These are phyloP conservation scores for Oscheius myriophilus DNA, from an alignment of 2,888 invertebrate genomes.

Conservation along the genomic window DNA sequence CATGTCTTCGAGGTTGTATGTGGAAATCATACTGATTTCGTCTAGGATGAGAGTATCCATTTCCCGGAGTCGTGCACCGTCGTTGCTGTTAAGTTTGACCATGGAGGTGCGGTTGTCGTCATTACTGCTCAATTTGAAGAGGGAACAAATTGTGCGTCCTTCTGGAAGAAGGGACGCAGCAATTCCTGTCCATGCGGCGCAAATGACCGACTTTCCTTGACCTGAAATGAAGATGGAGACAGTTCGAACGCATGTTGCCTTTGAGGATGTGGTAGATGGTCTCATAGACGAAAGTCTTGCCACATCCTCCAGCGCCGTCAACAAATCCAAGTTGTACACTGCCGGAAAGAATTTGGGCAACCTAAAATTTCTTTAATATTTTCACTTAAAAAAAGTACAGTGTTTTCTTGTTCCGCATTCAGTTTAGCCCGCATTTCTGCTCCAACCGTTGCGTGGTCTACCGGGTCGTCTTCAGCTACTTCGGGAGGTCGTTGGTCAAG, in stretches of 20 bases:
- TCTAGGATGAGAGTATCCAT: no score
- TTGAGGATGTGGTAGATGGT: constrained; percentile 1
- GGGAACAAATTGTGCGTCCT: constrained; percentile 31
- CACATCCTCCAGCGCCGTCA: constrained; percentile 16
- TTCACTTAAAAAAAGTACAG: no score
- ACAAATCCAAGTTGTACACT: constrained; percentile 5
- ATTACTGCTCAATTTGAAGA: constrained; percentile 3
- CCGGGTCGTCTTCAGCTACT: no score
- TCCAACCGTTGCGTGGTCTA: no score
- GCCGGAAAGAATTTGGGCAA: neutral
- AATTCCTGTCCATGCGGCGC: constrained; percentile 38
- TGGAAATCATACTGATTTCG: no score
- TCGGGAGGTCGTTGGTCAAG: no score
- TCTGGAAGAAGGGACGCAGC: constrained; percentile 37
- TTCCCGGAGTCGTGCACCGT: no score
- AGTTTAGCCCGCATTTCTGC: no score
- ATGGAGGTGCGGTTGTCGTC: neutral
- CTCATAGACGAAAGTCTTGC: constrained; percentile 16
- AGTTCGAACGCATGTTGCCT: neutral
- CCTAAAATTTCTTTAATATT: no score
- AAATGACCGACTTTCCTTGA: constrained; percentile 9
- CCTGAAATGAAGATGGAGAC: neutral
- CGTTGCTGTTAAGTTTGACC: no score
- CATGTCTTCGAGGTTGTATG: no score
- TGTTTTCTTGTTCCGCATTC: no score